A percentile compares a stretch with the other conserved stretches of the same genome.
Evolutionary conservation across 2,113 vertebrate genomes (phyloP).

Genomic region (Pimephales promelas): DNA sequence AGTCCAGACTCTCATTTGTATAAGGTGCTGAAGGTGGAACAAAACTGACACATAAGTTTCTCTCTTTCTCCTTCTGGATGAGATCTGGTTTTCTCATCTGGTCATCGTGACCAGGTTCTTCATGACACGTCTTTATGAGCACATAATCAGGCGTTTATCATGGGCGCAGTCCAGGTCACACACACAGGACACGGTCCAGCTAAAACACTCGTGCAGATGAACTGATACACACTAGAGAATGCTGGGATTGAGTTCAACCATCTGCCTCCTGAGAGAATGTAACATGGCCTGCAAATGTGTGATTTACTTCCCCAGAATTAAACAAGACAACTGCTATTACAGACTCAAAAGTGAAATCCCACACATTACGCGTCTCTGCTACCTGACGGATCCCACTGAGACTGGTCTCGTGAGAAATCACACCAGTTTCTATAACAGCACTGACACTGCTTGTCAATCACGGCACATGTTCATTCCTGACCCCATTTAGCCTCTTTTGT

Average conservation of each 20-base stretch:
- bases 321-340: constrained; percentile 6
- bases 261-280: not conserved
- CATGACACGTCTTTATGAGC: constrained; percentile 52
- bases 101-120: not conserved
- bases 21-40: not conserved
- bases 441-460: not conserved
- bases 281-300: not conserved
- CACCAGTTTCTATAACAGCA: not conserved
- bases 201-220: constrained; percentile 56
- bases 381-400: not conserved
- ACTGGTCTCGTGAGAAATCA: not conserved
- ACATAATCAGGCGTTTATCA: constrained; percentile 61
- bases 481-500: not conserved
- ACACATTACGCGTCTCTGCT: not conserved
- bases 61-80: not conserved
- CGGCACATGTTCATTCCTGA: not conserved
- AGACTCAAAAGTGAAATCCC: not conserved
- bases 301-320: not conserved
- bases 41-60: not conserved
- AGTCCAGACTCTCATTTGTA: not conserved
- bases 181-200: constrained; percentile 58
- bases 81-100: constrained; percentile 6
- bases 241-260: constrained; percentile 3
- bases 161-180: constrained; percentile 64
- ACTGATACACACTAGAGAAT: constrained; percentile 17